These are phyloP conservation scores for Paramacrobiotus metropolitanus DNA, from an alignment of 1,140 invertebrate genomes.

Conservation along the genomic window DNA sequence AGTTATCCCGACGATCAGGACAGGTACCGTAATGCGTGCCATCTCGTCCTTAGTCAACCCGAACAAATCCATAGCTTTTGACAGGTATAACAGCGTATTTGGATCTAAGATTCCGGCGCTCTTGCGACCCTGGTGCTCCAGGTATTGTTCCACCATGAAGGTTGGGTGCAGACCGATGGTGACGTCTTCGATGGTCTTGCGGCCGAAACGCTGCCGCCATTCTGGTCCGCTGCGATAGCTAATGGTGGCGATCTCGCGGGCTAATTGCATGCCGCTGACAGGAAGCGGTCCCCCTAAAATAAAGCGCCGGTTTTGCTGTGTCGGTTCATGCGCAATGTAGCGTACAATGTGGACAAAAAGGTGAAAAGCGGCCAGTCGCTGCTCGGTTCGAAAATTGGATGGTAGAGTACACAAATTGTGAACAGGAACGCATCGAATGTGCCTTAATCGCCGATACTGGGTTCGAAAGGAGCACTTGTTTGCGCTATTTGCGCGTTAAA, in stretches of 20 bases:
- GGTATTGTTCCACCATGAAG: conserved; percentile 23
- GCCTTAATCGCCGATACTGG: no score
- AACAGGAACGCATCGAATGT: no score
- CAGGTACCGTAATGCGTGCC: conserved; percentile 15
- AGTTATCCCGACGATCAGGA: conserved; percentile 22
- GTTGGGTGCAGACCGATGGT: conserved; percentile 19
- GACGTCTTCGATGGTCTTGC: conserved; percentile 15
- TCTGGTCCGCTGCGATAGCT: conserved; percentile 25
- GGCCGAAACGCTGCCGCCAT: conserved; percentile 22
- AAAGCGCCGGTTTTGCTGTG: no score
- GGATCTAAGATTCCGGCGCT: conserved; percentile 23
- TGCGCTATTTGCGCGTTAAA: no score
- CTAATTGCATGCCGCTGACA: background rate
- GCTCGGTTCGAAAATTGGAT: no score
- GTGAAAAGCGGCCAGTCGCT: no score
- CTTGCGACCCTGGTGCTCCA: conserved; percentile 23
- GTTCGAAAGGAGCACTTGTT: no score
- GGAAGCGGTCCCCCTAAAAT: no score
- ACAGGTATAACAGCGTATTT: conserved; percentile 24
- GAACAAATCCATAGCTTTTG: conserved; percentile 15
- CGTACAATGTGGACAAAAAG: no score
- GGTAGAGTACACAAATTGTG: no score
- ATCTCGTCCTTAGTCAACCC: background rate
- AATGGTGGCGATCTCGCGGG: conserved; percentile 22
- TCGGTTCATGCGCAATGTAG: no score